Evolutionary conservation across 2,888 invertebrate species (phyloP).

Genomic region (Actias luna): DNA sequence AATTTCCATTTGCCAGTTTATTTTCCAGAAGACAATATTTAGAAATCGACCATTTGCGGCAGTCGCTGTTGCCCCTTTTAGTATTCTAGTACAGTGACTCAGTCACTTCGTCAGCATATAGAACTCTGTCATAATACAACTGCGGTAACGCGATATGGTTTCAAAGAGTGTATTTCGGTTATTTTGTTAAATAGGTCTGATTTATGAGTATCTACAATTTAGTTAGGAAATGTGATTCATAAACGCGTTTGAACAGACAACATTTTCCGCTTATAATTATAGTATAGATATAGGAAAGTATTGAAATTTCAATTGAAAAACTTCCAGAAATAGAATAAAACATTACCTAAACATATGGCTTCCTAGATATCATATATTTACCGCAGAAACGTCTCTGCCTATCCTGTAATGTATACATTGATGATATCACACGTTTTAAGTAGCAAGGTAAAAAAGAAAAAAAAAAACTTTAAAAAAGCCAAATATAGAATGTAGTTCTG

Average conservation of each 20-base stretch:
- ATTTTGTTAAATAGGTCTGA: too few relatives aligned
- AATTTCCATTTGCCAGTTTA: conserved; percentile 56
- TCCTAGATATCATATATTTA: too few relatives aligned
- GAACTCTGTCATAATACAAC: neutral
- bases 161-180: too few relatives aligned
- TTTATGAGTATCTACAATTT: too few relatives aligned
- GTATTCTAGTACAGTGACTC: neutral
- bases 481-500: conserved; percentile 21
- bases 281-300: too few relatives aligned
- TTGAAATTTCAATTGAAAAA: too few relatives aligned
- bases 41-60: neutral
- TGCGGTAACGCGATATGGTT: too few relatives aligned
- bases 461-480: conserved; percentile 20
- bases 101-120: neutral
- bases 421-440: neutral
- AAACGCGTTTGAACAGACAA: too few relatives aligned
- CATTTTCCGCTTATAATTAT: too few relatives aligned
- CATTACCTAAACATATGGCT: too few relatives aligned
- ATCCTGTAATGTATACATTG: neutral
- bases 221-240: too few relatives aligned
- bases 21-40: conserved; percentile 2
- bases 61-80: neutral
- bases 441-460: neutral
- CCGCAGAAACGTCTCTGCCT: neutral
- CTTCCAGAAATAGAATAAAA: too few relatives aligned